Conservation (phyloP, 2,888 invertebrate species). For the Eupithecia subumbrata region DNA sequence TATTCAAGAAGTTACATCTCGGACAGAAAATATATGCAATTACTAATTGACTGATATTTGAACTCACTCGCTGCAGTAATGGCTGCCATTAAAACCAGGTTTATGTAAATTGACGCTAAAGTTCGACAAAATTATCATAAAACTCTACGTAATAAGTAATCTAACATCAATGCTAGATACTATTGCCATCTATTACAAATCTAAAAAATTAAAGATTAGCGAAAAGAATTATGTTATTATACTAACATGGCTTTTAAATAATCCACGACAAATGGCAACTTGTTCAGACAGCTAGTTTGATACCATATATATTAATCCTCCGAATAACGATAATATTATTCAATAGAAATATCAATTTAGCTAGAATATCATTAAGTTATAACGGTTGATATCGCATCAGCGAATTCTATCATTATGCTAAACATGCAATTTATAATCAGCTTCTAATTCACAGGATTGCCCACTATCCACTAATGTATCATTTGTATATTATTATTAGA, state of each 20-base stretch:
- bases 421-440: conserved; percentile 49
- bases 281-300: background rate
- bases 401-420: conserved; percentile 38
- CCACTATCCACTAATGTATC: conserved; percentile 50
- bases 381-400: conserved; percentile 29
- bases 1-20: background rate
- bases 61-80: conserved; percentile 14
- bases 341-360: conserved; percentile 24
- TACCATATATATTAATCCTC: conserved; percentile 9
- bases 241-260: conserved; percentile 15
- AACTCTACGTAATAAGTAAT: too few species aligned
- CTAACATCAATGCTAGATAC: background rate
- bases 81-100: conserved; percentile 2
- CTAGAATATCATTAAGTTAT: conserved; percentile 29
- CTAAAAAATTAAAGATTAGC: conserved; percentile 10
- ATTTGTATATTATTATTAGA: conserved; percentile 49
- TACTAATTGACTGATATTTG: conserved; percentile 22
- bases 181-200: background rate
- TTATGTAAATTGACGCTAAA: conserved; percentile 16
- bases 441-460: conserved; percentile 43
- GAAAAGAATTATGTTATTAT: conserved; percentile 11
- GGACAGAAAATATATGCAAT: conserved; percentile 2
- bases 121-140: conserved; percentile 18
- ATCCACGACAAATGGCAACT: background rate
- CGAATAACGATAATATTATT: conserved; percentile 23